Evolutionary conservation across 2,113 vertebrate species (phyloP).

Genomic region (Myrmecophaga tridactyla): DNA sequence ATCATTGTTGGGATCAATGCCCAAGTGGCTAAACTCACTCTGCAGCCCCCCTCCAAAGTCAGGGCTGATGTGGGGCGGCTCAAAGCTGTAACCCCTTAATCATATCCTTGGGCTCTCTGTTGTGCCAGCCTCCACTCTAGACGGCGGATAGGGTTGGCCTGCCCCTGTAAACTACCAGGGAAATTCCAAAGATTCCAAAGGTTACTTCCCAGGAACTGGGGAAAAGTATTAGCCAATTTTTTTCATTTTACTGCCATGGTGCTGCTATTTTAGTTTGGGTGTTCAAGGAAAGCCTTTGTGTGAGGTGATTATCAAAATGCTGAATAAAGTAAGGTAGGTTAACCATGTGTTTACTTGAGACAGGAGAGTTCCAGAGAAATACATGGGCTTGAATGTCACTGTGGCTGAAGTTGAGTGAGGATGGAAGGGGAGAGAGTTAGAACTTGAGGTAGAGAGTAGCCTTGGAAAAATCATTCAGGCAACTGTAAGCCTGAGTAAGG

Average conservation of each 20-base stretch:
- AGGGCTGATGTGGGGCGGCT: too few species aligned
- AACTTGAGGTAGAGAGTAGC: not conserved
- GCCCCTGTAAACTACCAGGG: too few species aligned
- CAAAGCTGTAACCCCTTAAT: too few species aligned
- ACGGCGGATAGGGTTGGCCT: too few species aligned
- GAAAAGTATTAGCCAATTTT: too few species aligned
- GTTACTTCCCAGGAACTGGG: too few species aligned
- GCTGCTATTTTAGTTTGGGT: not conserved
- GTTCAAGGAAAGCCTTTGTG: not conserved
- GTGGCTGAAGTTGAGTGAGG: not conserved
- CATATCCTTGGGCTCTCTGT: too few species aligned
- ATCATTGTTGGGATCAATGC: too few species aligned
- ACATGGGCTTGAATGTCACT: not conserved
- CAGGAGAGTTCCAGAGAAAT: not conserved
- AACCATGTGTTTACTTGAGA: not conserved
- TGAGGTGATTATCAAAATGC: not conserved
- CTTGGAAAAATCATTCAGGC: not conserved
- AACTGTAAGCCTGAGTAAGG: not conserved
- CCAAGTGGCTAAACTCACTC: too few species aligned
- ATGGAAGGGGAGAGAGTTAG: not conserved
- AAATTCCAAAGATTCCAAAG: too few species aligned
- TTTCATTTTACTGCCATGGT: not conserved
- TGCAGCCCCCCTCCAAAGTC: too few species aligned
- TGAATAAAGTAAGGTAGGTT: not conserved
- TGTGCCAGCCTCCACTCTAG: too few species aligned